Percentiles rank a stretch among this genome's conserved stretches.
Evolutionary conservation across 2,797 vertebrate genomes (phyloP).

Genomic region (Tapirus indicus): DNA sequence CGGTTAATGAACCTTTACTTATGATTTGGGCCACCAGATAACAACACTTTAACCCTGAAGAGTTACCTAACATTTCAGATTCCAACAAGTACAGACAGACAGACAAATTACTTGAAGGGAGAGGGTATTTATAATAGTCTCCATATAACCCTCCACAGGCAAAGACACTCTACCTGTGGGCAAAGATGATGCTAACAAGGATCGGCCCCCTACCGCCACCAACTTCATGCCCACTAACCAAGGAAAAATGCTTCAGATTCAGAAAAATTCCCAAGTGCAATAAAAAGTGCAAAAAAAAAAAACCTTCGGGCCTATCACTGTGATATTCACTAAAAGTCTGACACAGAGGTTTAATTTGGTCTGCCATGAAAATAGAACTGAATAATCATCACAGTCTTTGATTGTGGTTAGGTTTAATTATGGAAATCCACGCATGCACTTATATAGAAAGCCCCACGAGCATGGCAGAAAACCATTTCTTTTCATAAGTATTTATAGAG

Average conservation of each 20-base stretch:
- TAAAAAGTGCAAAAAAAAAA: background rate
- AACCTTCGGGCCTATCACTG: background rate
- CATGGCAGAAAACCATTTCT: constrained; percentile 41
- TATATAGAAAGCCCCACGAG: constrained; percentile 54
- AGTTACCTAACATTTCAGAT: background rate
- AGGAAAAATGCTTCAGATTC: constrained; percentile 33
- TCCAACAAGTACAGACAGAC: background rate
- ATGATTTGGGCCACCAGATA: background rate
- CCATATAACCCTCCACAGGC: background rate
- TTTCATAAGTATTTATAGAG: constrained; percentile 63
- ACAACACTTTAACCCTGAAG: background rate
- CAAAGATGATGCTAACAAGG: background rate
- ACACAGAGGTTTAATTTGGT: constrained; percentile 28
- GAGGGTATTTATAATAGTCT: background rate
- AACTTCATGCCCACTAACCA: background rate
- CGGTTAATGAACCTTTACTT: background rate
- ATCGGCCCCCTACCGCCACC: background rate
- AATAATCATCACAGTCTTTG: constrained; percentile 57
- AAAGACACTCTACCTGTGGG: background rate
- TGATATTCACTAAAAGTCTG: background rate
- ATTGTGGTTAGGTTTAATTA: constrained; percentile 69
- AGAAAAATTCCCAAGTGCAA: constrained; percentile 22
- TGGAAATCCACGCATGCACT: constrained; percentile 15
- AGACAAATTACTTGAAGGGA: background rate
- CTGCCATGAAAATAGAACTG: constrained; percentile 38